Percentiles rank a stretch among this genome's conserved stretches.
phyloP scores from a whole-genome alignment of 2,888 invertebrate genomes.

The Limnephilus marmoratus region DNA sequence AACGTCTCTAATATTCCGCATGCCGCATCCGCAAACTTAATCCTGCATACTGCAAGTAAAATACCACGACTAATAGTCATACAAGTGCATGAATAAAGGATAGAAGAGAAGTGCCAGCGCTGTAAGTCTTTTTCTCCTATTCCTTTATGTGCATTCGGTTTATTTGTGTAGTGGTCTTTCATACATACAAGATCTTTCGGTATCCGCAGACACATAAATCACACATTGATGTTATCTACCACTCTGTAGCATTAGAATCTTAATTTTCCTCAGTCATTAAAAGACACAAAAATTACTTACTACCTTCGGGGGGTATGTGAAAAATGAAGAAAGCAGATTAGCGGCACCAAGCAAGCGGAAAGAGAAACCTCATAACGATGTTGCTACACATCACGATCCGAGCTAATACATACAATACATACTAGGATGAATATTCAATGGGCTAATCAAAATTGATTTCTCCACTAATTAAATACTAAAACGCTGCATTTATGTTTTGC shows the following conservation, averaged over 20 bases:
- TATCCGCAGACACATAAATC: no score
- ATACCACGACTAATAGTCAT: no score
- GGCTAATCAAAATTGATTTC: slow-evolving; percentile 16
- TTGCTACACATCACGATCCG: neutral
- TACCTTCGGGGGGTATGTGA: neutral
- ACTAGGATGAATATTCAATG: neutral
- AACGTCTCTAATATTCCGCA: no score
- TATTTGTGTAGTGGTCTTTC: no score
- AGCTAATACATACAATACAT: neutral
- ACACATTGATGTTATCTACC: neutral
- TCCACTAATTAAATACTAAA: slow-evolving; percentile 6
- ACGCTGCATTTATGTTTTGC: neutral
- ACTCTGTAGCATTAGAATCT: neutral
- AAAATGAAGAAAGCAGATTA: slow-evolving; percentile 3
- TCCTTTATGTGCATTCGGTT: no score
- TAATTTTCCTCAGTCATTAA: neutral
- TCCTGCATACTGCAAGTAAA: no score
- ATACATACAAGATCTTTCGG: no score
- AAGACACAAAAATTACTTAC: neutral
- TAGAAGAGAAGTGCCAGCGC: no score
- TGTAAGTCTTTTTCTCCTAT: no score
- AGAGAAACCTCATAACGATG: slow-evolving; percentile 12
- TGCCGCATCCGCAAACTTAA: no score
- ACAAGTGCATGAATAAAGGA: no score
- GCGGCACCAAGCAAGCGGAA: neutral